phyloP scores from a whole-genome alignment of 2,888 invertebrate genomes.

The Drosophila infuscata region DNA sequence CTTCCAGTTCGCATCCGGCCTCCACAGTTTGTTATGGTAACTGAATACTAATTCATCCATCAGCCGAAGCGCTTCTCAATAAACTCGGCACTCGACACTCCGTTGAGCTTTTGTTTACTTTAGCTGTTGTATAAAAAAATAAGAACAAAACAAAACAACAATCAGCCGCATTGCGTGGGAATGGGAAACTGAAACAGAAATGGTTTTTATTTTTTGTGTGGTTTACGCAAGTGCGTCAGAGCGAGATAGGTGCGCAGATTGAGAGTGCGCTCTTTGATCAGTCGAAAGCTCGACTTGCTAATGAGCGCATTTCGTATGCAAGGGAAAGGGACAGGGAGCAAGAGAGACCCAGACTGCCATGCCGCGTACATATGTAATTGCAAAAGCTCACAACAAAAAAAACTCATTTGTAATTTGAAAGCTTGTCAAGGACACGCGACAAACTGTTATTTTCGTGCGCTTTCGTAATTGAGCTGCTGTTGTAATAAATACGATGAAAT shows the following conservation, averaged over 20 bases:
- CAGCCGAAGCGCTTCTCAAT: constrained; percentile 57
- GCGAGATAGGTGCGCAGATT: background rate
- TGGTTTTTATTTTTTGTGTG: constrained; percentile 22
- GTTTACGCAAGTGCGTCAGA: constrained; percentile 30
- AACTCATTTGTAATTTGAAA: constrained; percentile 7
- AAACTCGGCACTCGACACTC: constrained; percentile 61
- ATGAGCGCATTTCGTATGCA: constrained; percentile 45
- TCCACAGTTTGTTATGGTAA: constrained; percentile 57
- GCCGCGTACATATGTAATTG: background rate
- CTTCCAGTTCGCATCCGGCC: constrained; percentile 68
- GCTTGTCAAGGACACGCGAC: constrained; percentile 15
- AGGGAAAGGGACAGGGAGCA: background rate
- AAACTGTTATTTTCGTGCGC: background rate
- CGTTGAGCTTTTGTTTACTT: constrained; percentile 73
- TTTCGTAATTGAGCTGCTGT: background rate
- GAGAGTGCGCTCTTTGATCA: constrained; percentile 9
- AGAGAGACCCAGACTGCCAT: constrained; percentile 2
- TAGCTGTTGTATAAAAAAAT: constrained; percentile 34
- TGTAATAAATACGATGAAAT: constrained; percentile 7
- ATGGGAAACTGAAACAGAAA: constrained; percentile 63
- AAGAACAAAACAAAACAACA: constrained; percentile 29
- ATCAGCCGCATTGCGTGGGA: constrained; percentile 68
- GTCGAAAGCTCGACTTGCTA: constrained; percentile 38
- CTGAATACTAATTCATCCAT: constrained; percentile 73
- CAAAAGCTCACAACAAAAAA: constrained; percentile 15